These are phyloP conservation scores for Brenthis daphne DNA, from an alignment of 2,888 invertebrate species.

Conservation along the genomic window DNA sequence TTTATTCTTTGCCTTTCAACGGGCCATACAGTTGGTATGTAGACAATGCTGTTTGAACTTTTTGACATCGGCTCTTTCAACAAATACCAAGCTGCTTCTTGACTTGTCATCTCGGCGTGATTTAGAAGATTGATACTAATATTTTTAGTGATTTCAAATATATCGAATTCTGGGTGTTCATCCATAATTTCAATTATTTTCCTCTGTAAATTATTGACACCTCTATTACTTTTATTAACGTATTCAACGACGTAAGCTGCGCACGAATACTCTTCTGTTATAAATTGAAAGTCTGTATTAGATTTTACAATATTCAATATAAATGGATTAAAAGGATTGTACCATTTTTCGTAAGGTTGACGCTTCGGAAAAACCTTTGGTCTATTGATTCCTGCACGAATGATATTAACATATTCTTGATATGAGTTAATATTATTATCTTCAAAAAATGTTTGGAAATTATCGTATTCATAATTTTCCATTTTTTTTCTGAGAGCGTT, in stretches of 20 bases:
- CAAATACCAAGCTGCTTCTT: slow-evolving; percentile 54
- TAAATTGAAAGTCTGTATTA: slow-evolving; percentile 55
- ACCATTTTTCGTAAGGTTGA: slow-evolving; percentile 23
- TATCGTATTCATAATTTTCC: background rate
- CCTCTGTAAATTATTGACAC: slow-evolving; percentile 53
- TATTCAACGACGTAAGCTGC: slow-evolving; percentile 59
- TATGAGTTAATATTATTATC: slow-evolving; percentile 41
- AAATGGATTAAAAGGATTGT: slow-evolving; percentile 47
- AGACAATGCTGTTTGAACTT: slow-evolving; percentile 33
- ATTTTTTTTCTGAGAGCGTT: background rate
- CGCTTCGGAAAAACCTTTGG: slow-evolving; percentile 41
- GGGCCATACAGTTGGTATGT: slow-evolving; percentile 46
- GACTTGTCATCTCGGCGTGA: slow-evolving; percentile 45
- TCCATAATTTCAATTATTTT: slow-evolving; percentile 49
- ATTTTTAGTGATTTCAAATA: slow-evolving; percentile 41
- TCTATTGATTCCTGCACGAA: slow-evolving; percentile 45
- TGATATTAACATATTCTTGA: slow-evolving; percentile 43
- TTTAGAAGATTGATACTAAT: slow-evolving; percentile 41
- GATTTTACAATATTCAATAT: slow-evolving; percentile 43
- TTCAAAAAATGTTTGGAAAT: background rate
- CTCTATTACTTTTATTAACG: slow-evolving; percentile 55
- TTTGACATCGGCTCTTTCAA: slow-evolving; percentile 43
- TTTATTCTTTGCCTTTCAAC: slow-evolving; percentile 48
- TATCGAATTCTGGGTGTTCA: slow-evolving; percentile 46
- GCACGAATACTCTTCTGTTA: slow-evolving; percentile 60